A percentile compares a stretch with the other conserved stretches of the same genome.
These are phyloP conservation scores for Galbula dea DNA, from an alignment of 2,113 vertebrate genomes.

Conservation along the genomic window DNA sequence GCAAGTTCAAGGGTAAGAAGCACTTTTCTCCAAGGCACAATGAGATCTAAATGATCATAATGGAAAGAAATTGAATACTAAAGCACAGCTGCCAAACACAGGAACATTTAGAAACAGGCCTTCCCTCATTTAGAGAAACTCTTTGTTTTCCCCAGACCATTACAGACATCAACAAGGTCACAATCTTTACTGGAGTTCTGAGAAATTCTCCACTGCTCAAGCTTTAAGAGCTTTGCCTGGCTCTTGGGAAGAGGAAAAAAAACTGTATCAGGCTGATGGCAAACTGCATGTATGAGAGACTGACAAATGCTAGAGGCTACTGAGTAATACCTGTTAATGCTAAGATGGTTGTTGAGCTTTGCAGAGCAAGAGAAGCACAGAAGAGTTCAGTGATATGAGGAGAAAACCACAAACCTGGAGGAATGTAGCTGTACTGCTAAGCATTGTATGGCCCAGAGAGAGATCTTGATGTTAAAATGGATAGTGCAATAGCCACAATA, in stretches of 20 bases:
- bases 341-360: background rate
- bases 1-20: background rate
- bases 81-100: background rate
- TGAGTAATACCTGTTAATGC: background rate
- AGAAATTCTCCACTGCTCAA: background rate
- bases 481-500: background rate
- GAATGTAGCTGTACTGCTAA: background rate
- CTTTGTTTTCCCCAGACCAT: background rate
- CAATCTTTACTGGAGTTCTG: background rate
- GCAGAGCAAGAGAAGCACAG: background rate
- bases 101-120: background rate
- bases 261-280: background rate
- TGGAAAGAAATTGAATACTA: background rate
- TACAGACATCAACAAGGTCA: background rate
- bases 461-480: background rate
- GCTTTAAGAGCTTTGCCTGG: conserved; percentile 6
- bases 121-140: background rate
- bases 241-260: background rate
- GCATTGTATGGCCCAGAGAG: rapidly evolving
- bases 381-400: background rate
- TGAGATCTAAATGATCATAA: background rate
- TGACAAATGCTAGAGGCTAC: background rate
- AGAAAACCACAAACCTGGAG: background rate
- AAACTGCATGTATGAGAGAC: background rate
- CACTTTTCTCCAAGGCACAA: background rate